phyloP scores from a whole-genome alignment of 2,888 invertebrate species.

The Andrena haemorrhoa region DNA sequence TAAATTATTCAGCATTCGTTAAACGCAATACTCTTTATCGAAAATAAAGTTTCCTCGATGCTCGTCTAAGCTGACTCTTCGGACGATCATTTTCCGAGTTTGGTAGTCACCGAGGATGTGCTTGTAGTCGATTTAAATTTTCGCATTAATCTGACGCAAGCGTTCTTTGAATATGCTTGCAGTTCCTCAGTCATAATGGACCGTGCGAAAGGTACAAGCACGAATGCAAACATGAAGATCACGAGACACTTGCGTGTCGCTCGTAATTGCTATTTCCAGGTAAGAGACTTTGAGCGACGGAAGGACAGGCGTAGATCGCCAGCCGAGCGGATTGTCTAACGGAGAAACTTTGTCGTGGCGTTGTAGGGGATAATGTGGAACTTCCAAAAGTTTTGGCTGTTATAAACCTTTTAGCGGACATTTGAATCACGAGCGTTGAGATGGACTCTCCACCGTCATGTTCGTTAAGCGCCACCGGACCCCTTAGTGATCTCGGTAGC shows the following conservation, averaged over 20 bases:
- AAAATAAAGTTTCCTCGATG: neutral
- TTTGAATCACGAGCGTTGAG: conserved; percentile 65
- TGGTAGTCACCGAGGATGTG: too few species aligned
- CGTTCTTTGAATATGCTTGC: conserved; percentile 33
- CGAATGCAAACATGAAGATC: conserved; percentile 68
- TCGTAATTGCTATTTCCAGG: conserved; percentile 76
- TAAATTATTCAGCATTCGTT: conserved; percentile 11
- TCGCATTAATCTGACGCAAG: neutral
- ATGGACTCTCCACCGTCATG: conserved; percentile 93
- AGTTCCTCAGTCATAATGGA: conserved; percentile 75
- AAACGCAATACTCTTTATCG: neutral
- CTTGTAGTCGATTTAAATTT: neutral
- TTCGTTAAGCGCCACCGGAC: conserved; percentile 91
- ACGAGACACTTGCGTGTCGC: conserved; percentile 64
- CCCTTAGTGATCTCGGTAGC: conserved; percentile 91
- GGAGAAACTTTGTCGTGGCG: neutral
- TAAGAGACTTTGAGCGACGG: conserved; percentile 56
- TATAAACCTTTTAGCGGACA: conserved; percentile 64
- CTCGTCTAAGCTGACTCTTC: neutral
- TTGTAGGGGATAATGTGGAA: conserved; percentile 79
- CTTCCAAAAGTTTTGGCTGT: conserved; percentile 73
- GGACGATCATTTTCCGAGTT: neutral
- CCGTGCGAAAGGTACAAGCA: conserved; percentile 72
- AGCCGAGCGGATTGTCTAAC: too few species aligned
- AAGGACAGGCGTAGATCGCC: neutral